Evolutionary conservation across 1,140 invertebrate genomes (phyloP).

Genomic region (Chironomus striatipennis): DNA sequence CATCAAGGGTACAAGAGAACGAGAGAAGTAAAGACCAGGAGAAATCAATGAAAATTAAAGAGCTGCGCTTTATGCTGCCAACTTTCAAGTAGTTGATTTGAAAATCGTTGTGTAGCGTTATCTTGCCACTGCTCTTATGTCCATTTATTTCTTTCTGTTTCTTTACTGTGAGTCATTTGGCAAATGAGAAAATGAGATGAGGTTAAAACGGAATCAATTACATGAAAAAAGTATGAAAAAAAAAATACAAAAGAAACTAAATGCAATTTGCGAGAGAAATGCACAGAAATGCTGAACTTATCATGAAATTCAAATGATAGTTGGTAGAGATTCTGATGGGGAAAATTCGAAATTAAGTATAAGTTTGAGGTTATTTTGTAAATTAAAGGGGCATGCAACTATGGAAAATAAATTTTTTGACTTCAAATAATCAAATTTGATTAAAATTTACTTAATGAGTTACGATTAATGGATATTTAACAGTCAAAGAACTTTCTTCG

Average conservation of each 20-base stretch:
- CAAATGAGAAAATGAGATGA: conserved; percentile 9
- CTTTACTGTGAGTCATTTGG: not conserved
- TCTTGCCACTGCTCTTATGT: not conserved
- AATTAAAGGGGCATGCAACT: too few relatives aligned
- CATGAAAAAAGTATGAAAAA: too few relatives aligned
- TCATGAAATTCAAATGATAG: too few relatives aligned
- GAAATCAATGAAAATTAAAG: not conserved
- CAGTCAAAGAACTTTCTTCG: too few relatives aligned
- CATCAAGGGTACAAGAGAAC: not conserved
- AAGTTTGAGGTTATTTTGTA: not conserved
- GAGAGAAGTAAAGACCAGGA: not conserved
- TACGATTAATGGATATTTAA: too few relatives aligned
- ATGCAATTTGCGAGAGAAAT: too few relatives aligned
- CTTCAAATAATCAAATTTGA: too few relatives aligned
- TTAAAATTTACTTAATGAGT: too few relatives aligned
- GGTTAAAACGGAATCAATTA: conserved; percentile 8
- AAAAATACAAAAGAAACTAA: not conserved
- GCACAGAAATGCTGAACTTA: too few relatives aligned
- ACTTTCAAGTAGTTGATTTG: not conserved
- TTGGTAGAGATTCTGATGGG: not conserved
- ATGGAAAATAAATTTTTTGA: too few relatives aligned
- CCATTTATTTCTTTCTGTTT: not conserved
- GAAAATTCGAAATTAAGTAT: not conserved
- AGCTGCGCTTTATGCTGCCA: conserved; percentile 5
- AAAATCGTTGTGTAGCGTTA: not conserved